phyloP scores from a whole-genome alignment of 1,140 invertebrate species.

The Lepidotrigona ventralis region DNA sequence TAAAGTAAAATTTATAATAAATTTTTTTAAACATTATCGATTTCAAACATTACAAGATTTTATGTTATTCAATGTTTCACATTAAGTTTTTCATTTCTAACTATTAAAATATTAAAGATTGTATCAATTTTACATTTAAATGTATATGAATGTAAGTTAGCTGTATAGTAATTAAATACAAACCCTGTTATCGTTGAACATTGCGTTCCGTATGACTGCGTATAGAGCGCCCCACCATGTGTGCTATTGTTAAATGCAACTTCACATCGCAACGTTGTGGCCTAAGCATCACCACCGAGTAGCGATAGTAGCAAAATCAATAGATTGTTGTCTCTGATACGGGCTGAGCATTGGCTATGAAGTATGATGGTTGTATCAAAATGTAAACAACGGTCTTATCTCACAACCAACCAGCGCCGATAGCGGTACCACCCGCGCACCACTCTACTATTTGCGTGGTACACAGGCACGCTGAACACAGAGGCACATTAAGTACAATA shows the following conservation, averaged over 20 bases:
- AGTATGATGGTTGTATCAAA: conserved; percentile 70
- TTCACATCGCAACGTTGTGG: conserved; percentile 74
- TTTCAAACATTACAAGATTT: not conserved
- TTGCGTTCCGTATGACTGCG: conserved; percentile 72
- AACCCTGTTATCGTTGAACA: conserved; percentile 78
- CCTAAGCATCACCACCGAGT: conserved; percentile 75
- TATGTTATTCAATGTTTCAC: not conserved
- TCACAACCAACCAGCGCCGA: conserved; percentile 76
- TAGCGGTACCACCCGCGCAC: conserved; percentile 71
- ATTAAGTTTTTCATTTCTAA: not conserved
- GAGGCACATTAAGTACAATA: conserved; percentile 78
- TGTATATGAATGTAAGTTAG: conserved; percentile 62
- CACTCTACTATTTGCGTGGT: conserved; percentile 69
- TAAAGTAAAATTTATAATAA: not conserved
- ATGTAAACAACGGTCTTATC: conserved; percentile 67
- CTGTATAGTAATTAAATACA: conserved; percentile 78
- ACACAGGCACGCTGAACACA: conserved; percentile 76
- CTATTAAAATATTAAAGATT: not conserved
- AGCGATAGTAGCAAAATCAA: conserved; percentile 80
- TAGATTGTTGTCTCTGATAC: conserved; percentile 78
- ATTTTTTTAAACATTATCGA: not conserved
- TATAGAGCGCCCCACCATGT: conserved; percentile 61
- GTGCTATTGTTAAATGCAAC: conserved; percentile 75
- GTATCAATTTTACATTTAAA: conserved; percentile 16
- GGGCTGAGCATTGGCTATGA: conserved; percentile 76